phyloP scores from a whole-genome alignment of 64 coral and sea anemone genomes.

The Porites australiensis region DNA sequence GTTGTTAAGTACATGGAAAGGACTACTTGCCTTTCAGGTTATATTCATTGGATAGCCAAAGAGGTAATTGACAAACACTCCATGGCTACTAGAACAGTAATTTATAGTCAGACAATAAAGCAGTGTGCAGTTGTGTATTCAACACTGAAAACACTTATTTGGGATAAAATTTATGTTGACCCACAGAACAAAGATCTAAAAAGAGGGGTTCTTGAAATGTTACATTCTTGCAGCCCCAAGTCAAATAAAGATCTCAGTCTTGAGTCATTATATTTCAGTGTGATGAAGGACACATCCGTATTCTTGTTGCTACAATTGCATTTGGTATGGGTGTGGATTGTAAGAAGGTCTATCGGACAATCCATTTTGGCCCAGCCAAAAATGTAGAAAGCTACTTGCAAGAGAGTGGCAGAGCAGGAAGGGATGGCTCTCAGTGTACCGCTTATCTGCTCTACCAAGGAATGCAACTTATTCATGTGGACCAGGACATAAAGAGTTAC shows the following conservation, averaged over 20 bases:
- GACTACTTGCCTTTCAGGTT: constrained; percentile 24
- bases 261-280: background rate
- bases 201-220: constrained; percentile 15
- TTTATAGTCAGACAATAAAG: constrained; percentile 75
- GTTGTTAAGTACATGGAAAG: constrained; percentile 60
- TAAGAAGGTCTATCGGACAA: constrained; percentile 34
- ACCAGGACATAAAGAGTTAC: constrained; percentile 33
- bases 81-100: constrained; percentile 48
- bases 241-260: constrained; percentile 4
- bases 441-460: constrained; percentile 38
- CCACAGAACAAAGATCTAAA: background rate
- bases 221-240: constrained; percentile 24
- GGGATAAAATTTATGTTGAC: background rate
- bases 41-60: constrained; percentile 57
- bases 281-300: background rate
- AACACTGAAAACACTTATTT: constrained; percentile 18
- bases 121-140: constrained; percentile 3
- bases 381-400: constrained; percentile 69
- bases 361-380: constrained; percentile 82
- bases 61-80: constrained; percentile 24
- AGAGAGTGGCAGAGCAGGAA: constrained; percentile 31
- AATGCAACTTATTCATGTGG: constrained; percentile 37
- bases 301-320: constrained; percentile 76
- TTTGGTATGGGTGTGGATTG: too few species aligned
- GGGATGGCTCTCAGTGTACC: constrained; percentile 10